Evolutionary conservation across 2,113 vertebrate species (phyloP).

Genomic region (Sphyrna mokarran): DNA sequence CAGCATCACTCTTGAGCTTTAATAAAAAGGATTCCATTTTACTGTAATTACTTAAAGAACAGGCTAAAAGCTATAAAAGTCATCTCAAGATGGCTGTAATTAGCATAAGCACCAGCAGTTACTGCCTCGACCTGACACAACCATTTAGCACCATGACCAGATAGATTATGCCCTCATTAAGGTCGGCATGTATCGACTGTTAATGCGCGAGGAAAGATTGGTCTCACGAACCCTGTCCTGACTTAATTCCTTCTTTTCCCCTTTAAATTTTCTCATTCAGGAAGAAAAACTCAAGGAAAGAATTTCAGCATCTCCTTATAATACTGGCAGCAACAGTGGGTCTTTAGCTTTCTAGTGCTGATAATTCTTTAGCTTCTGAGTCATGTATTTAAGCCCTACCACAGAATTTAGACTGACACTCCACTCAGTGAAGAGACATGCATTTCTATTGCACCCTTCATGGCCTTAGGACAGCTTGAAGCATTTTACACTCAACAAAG

Average conservation of each 20-base stretch:
- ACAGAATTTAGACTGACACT: not conserved
- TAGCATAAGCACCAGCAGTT: constrained; percentile 28
- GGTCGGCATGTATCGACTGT: constrained; percentile 6
- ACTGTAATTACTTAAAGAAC: constrained; percentile 23
- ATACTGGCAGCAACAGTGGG: not conserved
- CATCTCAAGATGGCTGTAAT: constrained; percentile 22
- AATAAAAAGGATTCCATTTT: constrained; percentile 26
- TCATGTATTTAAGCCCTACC: not conserved
- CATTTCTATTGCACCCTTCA: not conserved
- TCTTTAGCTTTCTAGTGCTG: not conserved
- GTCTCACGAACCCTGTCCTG: not conserved
- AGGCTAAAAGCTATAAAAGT: constrained; percentile 27
- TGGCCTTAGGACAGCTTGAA: not conserved
- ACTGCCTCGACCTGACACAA: constrained; percentile 17
- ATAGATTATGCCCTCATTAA: constrained; percentile 32
- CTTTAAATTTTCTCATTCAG: not conserved
- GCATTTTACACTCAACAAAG: not conserved
- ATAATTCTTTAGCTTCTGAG: not conserved
- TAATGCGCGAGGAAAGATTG: too few species aligned
- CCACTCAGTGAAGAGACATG: not conserved
- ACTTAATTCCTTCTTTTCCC: not conserved
- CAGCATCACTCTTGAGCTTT: not conserved
- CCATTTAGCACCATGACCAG: not conserved
- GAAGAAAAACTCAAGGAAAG: not conserved
- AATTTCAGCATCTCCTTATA: not conserved